These are phyloP conservation scores for Ictalurus furcatus DNA, from an alignment of 2,113 vertebrate genomes.

Conservation along the genomic window DNA sequence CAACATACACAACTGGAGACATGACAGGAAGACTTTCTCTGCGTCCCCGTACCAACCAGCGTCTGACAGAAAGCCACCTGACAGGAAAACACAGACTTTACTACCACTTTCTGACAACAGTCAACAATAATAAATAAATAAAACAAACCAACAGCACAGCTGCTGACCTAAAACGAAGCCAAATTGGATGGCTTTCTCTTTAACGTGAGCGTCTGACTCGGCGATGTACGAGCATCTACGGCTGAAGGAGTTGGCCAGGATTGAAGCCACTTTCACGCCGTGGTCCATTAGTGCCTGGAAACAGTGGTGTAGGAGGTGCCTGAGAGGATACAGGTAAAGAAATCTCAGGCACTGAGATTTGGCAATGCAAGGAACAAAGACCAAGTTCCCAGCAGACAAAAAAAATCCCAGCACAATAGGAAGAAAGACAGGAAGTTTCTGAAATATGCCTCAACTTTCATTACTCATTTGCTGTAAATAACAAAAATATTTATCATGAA, in stretches of 20 bases:
- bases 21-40: constrained; percentile 96
- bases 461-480: background rate
- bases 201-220: constrained; percentile 91
- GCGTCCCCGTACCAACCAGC: constrained; percentile 98
- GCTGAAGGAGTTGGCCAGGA: constrained; percentile 96
- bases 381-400: background rate
- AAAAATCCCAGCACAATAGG: background rate
- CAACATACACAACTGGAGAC: constrained; percentile 93
- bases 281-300: constrained; percentile 99
- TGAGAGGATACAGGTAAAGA: constrained; percentile 61
- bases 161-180: constrained; percentile 92
- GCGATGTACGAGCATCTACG: constrained; percentile 96
- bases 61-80: constrained; percentile 95
- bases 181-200: constrained; percentile 98
- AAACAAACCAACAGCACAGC: background rate
- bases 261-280: constrained; percentile 96
- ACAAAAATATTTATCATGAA: background rate
- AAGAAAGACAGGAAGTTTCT: background rate
- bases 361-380: background rate
- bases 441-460: background rate
- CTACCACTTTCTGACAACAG: constrained; percentile 24
- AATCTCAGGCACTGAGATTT: too few species aligned
- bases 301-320: constrained; percentile 97
- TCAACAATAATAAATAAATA: background rate
- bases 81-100: constrained; percentile 38